phyloP scores from a whole-genome alignment of 2,888 invertebrate species.

The Parnassius mnemosyne region DNA sequence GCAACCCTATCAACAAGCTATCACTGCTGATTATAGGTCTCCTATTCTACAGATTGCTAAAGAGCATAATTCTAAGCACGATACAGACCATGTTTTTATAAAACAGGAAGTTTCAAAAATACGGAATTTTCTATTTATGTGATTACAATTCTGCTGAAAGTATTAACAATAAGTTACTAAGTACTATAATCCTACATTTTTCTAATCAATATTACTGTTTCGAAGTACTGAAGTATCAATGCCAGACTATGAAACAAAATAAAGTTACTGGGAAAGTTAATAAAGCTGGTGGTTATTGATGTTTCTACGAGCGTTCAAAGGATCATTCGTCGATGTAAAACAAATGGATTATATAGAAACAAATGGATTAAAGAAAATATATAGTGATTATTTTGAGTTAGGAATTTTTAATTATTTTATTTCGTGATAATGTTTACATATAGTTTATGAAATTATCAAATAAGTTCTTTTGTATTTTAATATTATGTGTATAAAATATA shows the following conservation, averaged over 20 bases:
- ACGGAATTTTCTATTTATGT: no score
- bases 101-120: no score
- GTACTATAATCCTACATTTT: no score
- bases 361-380: background rate
- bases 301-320: background rate
- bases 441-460: background rate
- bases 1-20: no score
- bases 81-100: no score
- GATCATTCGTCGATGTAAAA: background rate
- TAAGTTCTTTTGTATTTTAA: background rate
- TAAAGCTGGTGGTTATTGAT: background rate
- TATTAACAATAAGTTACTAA: no score
- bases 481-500: no score
- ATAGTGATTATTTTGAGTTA: background rate
- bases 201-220: no score
- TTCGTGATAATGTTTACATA: background rate
- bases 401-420: background rate
- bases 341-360: background rate
- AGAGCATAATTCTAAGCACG: no score
- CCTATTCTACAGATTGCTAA: no score
- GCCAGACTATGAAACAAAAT: background rate
- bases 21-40: no score
- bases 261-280: background rate
- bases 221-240: background rate
- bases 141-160: no score